Percentiles rank a stretch among this genome's conserved stretches.
Evolutionary conservation across 2,888 invertebrate species (phyloP).

Genomic region (Nineta flava): DNA sequence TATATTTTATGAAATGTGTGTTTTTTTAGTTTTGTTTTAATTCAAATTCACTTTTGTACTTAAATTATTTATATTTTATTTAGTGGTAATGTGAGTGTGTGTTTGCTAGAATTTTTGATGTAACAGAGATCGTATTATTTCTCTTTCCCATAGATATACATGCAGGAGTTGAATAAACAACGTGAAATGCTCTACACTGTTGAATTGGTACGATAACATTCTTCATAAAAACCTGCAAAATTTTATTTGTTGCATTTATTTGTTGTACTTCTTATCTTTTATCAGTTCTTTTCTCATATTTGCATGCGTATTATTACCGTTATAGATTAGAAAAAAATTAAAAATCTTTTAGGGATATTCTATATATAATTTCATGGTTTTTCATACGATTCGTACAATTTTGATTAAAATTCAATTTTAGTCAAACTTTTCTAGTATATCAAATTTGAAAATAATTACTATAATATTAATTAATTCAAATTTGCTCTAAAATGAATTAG

Average conservation of each 20-base stretch:
- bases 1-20: not conserved
- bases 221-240: not conserved
- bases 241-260: not conserved
- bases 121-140: constrained; percentile 22
- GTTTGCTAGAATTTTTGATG: constrained; percentile 1
- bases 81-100: constrained; percentile 4
- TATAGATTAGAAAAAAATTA: too few species aligned
- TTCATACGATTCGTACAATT: too few species aligned
- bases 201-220: constrained; percentile 54
- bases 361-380: too few species aligned
- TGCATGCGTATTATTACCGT: too few species aligned
- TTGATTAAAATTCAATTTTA: too few species aligned
- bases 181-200: constrained; percentile 69
- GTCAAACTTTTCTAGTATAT: too few species aligned
- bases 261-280: too few species aligned
- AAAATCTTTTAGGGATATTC: too few species aligned
- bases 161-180: constrained; percentile 80
- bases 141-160: constrained; percentile 54
- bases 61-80: constrained; percentile 8
- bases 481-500: too few species aligned
- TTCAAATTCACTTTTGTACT: constrained; percentile 4
- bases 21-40: constrained; percentile 4
- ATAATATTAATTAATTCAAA: too few species aligned
- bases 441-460: too few species aligned
- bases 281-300: too few species aligned